Percentiles rank a stretch among this genome's conserved stretches.
Conservation (phyloP, 1,140 invertebrate genomes). For the Tigriopus japonicus region DNA sequence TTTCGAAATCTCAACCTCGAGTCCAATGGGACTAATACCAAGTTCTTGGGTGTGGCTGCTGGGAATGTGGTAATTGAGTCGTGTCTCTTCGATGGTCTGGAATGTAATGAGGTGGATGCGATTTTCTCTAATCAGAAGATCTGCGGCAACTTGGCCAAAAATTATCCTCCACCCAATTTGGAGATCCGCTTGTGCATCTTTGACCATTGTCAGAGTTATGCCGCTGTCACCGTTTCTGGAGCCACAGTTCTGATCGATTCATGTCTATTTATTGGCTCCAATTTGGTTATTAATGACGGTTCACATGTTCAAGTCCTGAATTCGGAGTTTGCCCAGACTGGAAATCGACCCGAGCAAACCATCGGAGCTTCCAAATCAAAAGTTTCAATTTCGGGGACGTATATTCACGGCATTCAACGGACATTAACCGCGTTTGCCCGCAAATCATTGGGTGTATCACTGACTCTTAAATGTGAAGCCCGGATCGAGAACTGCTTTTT, state of each 20-base stretch:
- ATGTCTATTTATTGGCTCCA: not conserved
- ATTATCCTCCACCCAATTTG: not conserved
- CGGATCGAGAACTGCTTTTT: not conserved
- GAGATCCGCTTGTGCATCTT: not conserved
- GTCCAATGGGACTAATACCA: not conserved
- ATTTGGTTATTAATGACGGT: not conserved
- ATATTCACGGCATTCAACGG: not conserved
- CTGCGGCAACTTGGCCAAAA: not conserved
- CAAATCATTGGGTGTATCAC: not conserved
- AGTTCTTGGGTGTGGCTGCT: not conserved
- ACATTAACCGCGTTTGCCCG: not conserved
- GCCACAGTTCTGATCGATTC: not conserved
- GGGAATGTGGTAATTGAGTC: not conserved
- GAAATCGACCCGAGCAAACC: not conserved
- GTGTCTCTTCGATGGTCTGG: not conserved
- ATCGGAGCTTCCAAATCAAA: not conserved
- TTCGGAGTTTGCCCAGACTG: not conserved
- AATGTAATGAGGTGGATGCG: not conserved
- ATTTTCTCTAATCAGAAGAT: not conserved
- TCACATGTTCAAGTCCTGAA: not conserved
- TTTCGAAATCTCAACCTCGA: not conserved
- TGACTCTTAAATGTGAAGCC: not conserved
- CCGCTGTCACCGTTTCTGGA: not conserved
- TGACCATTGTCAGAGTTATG: not conserved
- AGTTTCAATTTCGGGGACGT: not conserved